Conservation (phyloP, 2,113 vertebrate species). For the Circaetus gallicus region DNA sequence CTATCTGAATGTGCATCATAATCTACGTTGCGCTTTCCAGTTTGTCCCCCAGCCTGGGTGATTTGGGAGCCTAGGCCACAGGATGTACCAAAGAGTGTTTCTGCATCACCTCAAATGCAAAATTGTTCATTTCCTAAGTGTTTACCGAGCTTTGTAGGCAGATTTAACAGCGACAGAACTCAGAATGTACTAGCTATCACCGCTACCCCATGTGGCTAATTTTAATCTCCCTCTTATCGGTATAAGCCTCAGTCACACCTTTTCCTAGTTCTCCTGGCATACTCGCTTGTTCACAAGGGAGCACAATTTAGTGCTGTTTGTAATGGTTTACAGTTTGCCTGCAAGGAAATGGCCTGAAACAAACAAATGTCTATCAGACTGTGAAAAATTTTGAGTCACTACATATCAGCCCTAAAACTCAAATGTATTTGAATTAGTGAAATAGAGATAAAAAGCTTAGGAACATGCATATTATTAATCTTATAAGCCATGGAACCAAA, state of each 20-base stretch:
- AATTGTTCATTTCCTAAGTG: background rate
- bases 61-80: background rate
- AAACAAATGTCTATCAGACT: background rate
- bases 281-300: background rate
- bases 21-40: background rate
- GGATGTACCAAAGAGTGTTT: background rate
- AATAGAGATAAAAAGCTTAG: background rate
- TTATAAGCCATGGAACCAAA: background rate
- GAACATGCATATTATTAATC: background rate
- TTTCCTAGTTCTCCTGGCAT: background rate
- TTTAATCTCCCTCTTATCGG: background rate
- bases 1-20: background rate
- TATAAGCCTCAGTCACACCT: background rate
- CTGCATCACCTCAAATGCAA: background rate
- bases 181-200: background rate
- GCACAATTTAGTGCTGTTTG: background rate
- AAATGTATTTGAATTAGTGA: background rate
- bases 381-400: background rate
- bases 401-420: background rate
- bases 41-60: background rate
- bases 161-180: background rate
- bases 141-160: background rate
- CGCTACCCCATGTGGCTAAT: background rate
- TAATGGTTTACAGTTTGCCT: background rate
- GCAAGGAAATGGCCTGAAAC: background rate